Evolutionary conservation across 2,113 vertebrate genomes (phyloP).

Genomic region (Sylvilagus bachmani): DNA sequence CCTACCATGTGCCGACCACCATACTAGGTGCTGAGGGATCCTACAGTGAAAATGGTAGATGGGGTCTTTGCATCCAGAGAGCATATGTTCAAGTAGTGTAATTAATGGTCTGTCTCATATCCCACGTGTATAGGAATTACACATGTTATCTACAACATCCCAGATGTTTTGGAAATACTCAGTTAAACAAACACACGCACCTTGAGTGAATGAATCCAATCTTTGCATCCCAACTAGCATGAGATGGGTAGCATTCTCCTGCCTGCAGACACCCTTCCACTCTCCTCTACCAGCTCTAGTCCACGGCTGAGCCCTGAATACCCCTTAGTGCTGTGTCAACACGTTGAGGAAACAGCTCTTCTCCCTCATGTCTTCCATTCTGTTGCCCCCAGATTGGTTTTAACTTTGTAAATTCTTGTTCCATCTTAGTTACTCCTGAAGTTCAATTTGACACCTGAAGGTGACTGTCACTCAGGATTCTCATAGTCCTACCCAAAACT

Average conservation of each 20-base stretch:
- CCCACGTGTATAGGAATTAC: fast-evolving
- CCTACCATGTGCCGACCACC: fast-evolving
- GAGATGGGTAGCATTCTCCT: neutral
- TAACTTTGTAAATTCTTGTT: neutral
- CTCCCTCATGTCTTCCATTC: neutral
- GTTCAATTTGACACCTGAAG: neutral
- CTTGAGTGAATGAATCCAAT: neutral
- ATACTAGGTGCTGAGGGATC: neutral
- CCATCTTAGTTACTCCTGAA: neutral
- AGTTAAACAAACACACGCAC: neutral
- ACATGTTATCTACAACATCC: no score
- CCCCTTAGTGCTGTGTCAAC: neutral
- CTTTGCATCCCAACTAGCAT: neutral
- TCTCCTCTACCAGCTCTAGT: fast-evolving
- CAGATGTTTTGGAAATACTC: neutral
- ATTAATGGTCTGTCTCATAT: fast-evolving
- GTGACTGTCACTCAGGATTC: neutral
- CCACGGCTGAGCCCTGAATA: neutral
- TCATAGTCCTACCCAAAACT: no score
- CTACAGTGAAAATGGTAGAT: neutral
- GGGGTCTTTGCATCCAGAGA: neutral
- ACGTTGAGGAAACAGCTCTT: no score
- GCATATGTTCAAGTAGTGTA: fast-evolving
- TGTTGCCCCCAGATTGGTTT: neutral
- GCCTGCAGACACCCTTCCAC: fast-evolving